phyloP scores from a whole-genome alignment of 2,797 vertebrate genomes.

The Echeneis naucrates region DNA sequence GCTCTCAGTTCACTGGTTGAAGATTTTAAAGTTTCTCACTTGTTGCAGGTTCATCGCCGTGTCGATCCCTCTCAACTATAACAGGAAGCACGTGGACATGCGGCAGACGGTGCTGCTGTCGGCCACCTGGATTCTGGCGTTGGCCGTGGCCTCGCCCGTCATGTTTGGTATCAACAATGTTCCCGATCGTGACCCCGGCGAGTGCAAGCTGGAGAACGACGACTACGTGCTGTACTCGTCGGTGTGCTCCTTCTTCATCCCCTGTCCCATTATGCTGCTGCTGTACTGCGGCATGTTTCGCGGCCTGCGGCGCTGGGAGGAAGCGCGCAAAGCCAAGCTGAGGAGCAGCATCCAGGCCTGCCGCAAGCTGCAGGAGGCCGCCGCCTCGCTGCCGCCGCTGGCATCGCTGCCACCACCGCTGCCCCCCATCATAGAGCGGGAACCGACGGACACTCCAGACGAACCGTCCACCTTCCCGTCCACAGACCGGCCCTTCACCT shows the following conservation, averaged over 20 bases:
- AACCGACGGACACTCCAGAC: slow-evolving; percentile 62
- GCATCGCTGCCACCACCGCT: slow-evolving; percentile 81
- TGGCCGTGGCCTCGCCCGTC: slow-evolving; percentile 93
- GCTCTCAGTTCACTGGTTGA: too few species aligned
- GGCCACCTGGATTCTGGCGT: slow-evolving; percentile 93
- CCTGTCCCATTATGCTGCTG: slow-evolving; percentile 95
- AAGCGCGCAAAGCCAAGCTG: slow-evolving; percentile 89
- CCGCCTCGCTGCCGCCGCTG: slow-evolving; percentile 75
- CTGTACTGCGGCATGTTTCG: slow-evolving; percentile 95
- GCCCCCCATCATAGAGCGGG: slow-evolving; percentile 81
- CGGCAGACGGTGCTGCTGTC: slow-evolving; percentile 90
- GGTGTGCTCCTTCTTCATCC: slow-evolving; percentile 96
- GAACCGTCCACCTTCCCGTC: slow-evolving; percentile 66
- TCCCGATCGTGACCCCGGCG: slow-evolving; percentile 85
- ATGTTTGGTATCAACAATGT: slow-evolving; percentile 94
- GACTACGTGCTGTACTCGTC: slow-evolving; percentile 94
- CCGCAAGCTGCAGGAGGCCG: slow-evolving; percentile 80
- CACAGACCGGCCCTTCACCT: slow-evolving; percentile 53
- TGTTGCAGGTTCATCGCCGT: slow-evolving; percentile 93
- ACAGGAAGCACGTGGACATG: slow-evolving; percentile 90
- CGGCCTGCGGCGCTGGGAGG: slow-evolving; percentile 91
- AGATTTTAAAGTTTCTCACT: slow-evolving; percentile 8
- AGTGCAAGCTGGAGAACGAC: slow-evolving; percentile 93
- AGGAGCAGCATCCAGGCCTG: slow-evolving; percentile 85
- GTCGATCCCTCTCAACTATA: slow-evolving; percentile 91